Percentiles rank a stretch among this genome's conserved stretches.
Evolutionary conservation across 2,797 vertebrate species (phyloP).

Genomic region (Cynopterus sphinx): DNA sequence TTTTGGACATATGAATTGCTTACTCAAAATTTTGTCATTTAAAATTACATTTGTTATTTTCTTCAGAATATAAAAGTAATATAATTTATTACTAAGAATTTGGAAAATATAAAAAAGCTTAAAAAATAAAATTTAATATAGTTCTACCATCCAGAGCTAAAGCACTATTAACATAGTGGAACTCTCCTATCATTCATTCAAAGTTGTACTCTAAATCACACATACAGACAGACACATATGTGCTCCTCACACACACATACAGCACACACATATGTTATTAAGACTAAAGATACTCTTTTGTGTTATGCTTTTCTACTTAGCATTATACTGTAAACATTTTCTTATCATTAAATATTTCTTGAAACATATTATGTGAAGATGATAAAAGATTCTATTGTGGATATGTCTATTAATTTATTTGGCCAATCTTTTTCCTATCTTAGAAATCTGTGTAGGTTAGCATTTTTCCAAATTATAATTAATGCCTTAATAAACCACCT

Average conservation of each 20-base stretch:
- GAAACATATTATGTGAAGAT: neutral
- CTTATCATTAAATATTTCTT: neutral
- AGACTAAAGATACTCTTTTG: neutral
- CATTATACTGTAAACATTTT: neutral
- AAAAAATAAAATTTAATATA: neutral
- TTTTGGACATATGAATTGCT: neutral
- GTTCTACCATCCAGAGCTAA: neutral
- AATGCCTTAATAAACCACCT: neutral
- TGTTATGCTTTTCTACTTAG: neutral
- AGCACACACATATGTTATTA: neutral
- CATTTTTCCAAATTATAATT: constrained; percentile 20
- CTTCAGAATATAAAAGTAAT: neutral
- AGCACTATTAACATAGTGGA: neutral
- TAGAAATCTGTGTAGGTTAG: neutral
- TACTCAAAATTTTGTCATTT: neutral
- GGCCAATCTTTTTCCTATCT: neutral
- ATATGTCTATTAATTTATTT: constrained; percentile 12
- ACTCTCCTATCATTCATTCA: neutral
- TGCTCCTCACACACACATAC: neutral
- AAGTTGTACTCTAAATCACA: neutral
- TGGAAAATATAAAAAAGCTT: neutral
- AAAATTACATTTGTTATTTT: constrained; percentile 11
- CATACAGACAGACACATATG: neutral
- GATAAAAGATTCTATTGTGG: neutral
- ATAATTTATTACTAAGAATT: neutral